phyloP scores from a whole-genome alignment of 2,797 vertebrate genomes.

The Melanotaenia boesemani region DNA sequence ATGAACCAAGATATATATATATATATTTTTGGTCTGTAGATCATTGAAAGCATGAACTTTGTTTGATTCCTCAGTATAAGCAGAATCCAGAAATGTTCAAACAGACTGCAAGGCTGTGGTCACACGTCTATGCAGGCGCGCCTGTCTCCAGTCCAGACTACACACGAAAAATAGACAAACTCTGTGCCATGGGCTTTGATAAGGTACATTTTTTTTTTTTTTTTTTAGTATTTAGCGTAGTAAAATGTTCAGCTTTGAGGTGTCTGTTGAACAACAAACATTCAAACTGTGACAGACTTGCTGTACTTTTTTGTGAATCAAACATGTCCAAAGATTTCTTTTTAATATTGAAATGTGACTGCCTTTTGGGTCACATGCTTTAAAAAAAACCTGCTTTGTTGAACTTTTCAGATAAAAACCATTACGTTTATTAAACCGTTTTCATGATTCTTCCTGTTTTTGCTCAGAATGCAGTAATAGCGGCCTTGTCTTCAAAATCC shows the following conservation, averaged over 20 bases:
- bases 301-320: too few relatives aligned
- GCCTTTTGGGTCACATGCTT: too few relatives aligned
- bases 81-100: constrained; percentile 99
- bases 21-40: background rate
- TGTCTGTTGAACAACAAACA: background rate
- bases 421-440: background rate
- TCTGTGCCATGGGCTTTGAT: constrained; percentile 99
- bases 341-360: too few relatives aligned
- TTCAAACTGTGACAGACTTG: background rate
- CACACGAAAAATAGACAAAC: constrained; percentile 99
- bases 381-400: too few relatives aligned
- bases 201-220: constrained; percentile 80
- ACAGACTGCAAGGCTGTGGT: constrained; percentile 98
- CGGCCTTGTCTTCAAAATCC: constrained; percentile 99
- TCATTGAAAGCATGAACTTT: background rate
- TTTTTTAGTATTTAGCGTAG: too few relatives aligned
- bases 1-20: too few relatives aligned
- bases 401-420: too few relatives aligned
- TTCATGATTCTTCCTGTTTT: background rate
- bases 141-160: constrained; percentile 97
- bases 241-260: background rate
- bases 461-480: constrained; percentile 97
- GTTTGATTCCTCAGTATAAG: constrained; percentile 88
- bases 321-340: too few relatives aligned
- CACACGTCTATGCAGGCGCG: constrained; percentile 96